Percentiles rank a stretch among this genome's conserved stretches.
Evolutionary conservation across 2,888 invertebrate species (phyloP).

Genomic region (Ormyrus labotus): DNA sequence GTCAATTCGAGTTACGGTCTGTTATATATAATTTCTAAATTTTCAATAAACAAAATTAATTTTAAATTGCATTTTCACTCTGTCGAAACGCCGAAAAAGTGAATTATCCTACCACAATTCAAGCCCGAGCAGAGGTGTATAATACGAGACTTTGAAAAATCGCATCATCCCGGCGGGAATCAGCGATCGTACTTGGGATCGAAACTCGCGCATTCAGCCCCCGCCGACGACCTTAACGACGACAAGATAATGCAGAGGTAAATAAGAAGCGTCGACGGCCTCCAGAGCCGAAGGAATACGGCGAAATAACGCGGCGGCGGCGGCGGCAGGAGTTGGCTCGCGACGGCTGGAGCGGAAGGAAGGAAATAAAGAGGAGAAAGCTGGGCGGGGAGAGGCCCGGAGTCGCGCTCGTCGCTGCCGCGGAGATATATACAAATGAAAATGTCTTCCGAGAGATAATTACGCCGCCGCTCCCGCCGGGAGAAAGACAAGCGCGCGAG

Average conservation of each 20-base stretch:
- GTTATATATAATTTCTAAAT: too few relatives aligned
- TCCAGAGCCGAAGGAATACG: too few relatives aligned
- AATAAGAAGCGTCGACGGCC: too few relatives aligned
- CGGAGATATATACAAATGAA: slow-evolving; percentile 63
- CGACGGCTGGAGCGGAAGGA: slow-evolving; percentile 4
- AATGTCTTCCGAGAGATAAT: slow-evolving; percentile 71
- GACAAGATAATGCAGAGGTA: background rate
- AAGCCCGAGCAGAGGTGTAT: too few relatives aligned
- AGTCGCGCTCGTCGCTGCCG: too few relatives aligned
- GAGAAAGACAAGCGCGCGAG: slow-evolving; percentile 52
- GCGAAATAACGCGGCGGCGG: too few relatives aligned
- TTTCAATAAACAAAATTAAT: too few relatives aligned
- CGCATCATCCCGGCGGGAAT: background rate
- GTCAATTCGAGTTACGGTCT: too few relatives aligned
- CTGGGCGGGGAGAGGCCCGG: background rate
- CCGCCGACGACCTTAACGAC: slow-evolving; percentile 7
- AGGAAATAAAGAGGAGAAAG: slow-evolving; percentile 9
- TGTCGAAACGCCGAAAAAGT: too few relatives aligned
- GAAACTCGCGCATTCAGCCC: background rate
- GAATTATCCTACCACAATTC: too few relatives aligned
- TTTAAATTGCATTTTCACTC: too few relatives aligned
- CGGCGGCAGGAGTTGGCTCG: too few relatives aligned
- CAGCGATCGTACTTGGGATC: background rate
- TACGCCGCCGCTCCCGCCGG: slow-evolving; percentile 59
- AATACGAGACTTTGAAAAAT: background rate